Conservation (phyloP, 2,797 vertebrate genomes). For the Periparus ater region DNA sequence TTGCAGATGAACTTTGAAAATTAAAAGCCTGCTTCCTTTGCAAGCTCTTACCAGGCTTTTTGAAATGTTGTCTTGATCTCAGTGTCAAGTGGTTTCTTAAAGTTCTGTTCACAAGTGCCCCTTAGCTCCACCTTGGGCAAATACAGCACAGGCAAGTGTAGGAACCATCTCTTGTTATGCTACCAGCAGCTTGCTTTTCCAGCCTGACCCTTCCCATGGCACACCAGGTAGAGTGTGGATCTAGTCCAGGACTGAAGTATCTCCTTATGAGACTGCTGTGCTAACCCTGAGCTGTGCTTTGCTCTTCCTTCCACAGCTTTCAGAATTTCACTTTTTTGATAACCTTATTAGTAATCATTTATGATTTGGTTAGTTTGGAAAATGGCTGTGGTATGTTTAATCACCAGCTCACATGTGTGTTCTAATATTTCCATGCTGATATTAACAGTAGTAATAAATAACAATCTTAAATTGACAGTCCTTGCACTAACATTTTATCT, state of each 20-base stretch:
- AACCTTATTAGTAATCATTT: not conserved
- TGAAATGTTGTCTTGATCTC: not conserved
- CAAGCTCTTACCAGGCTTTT: not conserved
- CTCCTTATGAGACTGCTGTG: not conserved
- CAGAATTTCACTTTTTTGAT: not conserved
- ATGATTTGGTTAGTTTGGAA: not conserved
- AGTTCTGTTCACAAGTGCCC: not conserved
- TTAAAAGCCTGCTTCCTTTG: not conserved
- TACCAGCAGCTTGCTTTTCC: not conserved
- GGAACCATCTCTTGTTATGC: not conserved
- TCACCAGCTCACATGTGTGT: not conserved
- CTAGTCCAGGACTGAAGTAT: not conserved
- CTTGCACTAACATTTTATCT: not conserved
- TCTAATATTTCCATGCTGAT: not conserved
- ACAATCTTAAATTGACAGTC: not conserved
- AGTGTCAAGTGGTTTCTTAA: not conserved
- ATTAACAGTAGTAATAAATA: not conserved
- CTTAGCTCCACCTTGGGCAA: not conserved
- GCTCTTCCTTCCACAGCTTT: not conserved
- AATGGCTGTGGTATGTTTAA: not conserved
- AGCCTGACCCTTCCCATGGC: not conserved
- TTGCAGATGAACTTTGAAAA: constrained; percentile 40
- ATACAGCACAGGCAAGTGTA: not conserved
- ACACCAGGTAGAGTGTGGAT: not conserved
- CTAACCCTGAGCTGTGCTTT: not conserved